Evolutionary conservation across 2,113 vertebrate genomes (phyloP).

Genomic region (Orthonyx spaldingii): DNA sequence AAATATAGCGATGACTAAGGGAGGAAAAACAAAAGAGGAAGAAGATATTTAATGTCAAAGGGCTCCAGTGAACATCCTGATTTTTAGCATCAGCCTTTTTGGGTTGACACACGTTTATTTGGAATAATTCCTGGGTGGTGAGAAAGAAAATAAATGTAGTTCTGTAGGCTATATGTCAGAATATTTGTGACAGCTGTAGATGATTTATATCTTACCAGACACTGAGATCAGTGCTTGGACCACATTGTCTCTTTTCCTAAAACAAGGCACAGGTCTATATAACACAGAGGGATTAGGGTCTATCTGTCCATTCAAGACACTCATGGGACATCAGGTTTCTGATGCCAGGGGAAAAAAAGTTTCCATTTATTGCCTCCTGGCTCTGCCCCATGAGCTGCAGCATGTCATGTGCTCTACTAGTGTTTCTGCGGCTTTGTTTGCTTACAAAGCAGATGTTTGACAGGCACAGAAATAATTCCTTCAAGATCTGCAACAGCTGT

Average conservation of each 20-base stretch:
- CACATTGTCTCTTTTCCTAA: background rate
- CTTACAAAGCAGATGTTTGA: conserved; percentile 60
- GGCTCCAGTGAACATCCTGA: background rate
- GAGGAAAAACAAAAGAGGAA: background rate
- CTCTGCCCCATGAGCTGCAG: background rate
- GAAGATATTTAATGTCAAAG: background rate
- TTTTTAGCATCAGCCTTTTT: background rate
- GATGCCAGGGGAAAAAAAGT: background rate
- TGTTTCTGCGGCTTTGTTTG: conserved; percentile 18
- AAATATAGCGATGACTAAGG: background rate
- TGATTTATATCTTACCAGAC: conserved; percentile 20
- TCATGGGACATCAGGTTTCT: background rate
- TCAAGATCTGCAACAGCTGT: conserved; percentile 55
- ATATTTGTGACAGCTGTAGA: background rate
- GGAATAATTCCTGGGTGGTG: background rate
- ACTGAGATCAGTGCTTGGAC: conserved; percentile 18
- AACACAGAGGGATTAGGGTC: background rate
- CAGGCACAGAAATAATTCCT: conserved; percentile 58
- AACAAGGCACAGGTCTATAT: background rate
- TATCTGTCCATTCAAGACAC: background rate
- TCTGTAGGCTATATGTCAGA: background rate
- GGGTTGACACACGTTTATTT: background rate
- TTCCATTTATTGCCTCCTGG: background rate
- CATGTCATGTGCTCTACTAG: background rate
- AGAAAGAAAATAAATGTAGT: background rate